Evolutionary conservation across 2,888 invertebrate genomes (phyloP).

Genomic region (Esperia sulphurella): DNA sequence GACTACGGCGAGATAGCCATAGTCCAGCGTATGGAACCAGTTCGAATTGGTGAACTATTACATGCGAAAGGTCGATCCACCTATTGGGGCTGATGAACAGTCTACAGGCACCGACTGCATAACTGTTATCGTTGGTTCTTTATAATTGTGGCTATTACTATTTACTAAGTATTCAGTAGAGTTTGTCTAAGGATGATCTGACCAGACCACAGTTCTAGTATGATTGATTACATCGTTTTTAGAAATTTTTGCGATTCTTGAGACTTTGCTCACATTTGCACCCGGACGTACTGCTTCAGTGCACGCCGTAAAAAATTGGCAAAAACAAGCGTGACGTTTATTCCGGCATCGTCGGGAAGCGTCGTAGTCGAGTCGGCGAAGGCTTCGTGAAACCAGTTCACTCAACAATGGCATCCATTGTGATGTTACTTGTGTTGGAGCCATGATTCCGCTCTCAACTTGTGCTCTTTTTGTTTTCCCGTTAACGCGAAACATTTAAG

Average conservation of each 20-base stretch:
- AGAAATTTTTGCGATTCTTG: neutral
- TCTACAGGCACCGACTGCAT: too few relatives aligned
- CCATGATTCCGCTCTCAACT: slow-evolving; percentile 3
- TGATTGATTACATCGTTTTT: neutral
- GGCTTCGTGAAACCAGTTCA: slow-evolving; percentile 49
- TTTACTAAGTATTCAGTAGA: too few relatives aligned
- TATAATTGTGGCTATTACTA: too few relatives aligned
- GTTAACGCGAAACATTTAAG: neutral
- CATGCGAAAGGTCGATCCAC: too few relatives aligned
- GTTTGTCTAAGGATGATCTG: too few relatives aligned
- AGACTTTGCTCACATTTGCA: slow-evolving; percentile 14
- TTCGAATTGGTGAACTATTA: too few relatives aligned
- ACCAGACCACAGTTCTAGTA: too few relatives aligned
- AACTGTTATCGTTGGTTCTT: too few relatives aligned
- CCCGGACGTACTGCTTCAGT: slow-evolving; percentile 41
- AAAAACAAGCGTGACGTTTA: slow-evolving; percentile 36
- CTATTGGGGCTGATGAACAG: too few relatives aligned
- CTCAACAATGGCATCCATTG: slow-evolving; percentile 40
- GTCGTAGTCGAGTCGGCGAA: slow-evolving; percentile 42
- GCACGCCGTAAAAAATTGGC: slow-evolving; percentile 37
- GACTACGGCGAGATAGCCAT: too few relatives aligned
- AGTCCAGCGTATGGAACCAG: too few relatives aligned
- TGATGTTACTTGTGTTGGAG: slow-evolving; percentile 2
- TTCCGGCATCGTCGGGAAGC: slow-evolving; percentile 11
- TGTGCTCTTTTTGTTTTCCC: neutral